phyloP scores from a whole-genome alignment of 1,140 invertebrate genomes.

The Zaprionus gabonicus region DNA sequence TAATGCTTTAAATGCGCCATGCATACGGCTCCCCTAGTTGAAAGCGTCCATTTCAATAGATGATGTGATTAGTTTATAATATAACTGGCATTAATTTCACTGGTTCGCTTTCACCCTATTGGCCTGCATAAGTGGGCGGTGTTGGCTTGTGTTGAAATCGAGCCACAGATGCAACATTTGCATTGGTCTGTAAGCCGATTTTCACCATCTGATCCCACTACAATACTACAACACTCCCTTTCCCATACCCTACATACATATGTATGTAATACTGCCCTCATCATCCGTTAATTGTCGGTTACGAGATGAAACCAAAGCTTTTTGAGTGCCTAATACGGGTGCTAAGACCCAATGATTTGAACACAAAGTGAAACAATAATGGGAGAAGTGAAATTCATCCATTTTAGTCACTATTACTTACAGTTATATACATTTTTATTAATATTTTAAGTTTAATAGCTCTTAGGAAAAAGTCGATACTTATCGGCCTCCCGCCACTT shows the following conservation, averaged over 20 bases:
- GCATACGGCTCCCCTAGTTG: not conserved
- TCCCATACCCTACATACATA: not conserved
- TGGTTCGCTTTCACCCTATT: no score
- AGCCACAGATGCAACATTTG: not conserved
- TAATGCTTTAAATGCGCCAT: not conserved
- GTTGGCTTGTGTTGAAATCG: no score
- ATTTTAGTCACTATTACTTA: no score
- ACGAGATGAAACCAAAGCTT: not conserved
- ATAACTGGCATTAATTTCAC: not conserved
- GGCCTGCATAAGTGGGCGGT: no score
- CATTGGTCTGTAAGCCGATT: not conserved
- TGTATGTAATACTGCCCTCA: not conserved
- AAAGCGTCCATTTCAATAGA: not conserved
- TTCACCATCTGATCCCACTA: not conserved
- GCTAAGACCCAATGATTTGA: not conserved
- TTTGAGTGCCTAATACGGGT: not conserved
- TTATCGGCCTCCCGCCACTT: no score
- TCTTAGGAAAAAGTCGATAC: no score
- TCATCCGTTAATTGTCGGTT: not conserved
- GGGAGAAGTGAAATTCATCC: no score
- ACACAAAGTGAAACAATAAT: no score
- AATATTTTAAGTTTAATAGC: no score
- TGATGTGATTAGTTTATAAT: not conserved
- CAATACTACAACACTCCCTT: not conserved
- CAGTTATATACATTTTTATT: no score